Base-by-base conservation (phyloP, 64 coral and sea anemone genomes). In the Stichodactyla mertensii region DNA sequence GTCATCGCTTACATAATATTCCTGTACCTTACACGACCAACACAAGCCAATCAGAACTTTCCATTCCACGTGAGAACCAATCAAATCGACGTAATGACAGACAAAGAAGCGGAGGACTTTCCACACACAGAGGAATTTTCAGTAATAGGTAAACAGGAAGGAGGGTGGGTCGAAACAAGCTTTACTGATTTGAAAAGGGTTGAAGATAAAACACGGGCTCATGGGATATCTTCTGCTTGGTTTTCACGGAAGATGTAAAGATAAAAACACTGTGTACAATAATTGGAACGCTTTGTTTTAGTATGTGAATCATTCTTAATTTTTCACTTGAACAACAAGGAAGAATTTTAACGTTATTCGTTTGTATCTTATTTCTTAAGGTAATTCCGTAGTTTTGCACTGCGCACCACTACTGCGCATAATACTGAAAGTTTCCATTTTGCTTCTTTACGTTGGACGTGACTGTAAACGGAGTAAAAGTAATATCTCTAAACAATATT, bases 1-100 rank as follows among this genome's bases (percentile, higher is more conserved):
- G 14, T 84, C 23, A 10, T 96, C 1, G 94, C 91, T 1, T 96
- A 51, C 77, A 28, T 36, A 12, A 79, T 77, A 15, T 83, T 96
- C 84, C 85, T 96, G 0, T 85, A 26, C 18, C 74, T 96, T 6
- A 81, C 88, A 27, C 52, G 87, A 13, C 94, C 94, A 52, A 85
- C 66, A 8, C 59, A 53, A 83, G 90, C 83, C 8, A 86, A 92
- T 51, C 77, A 54, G 57, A 84, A 88, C 24, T 96, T 96, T 53
- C 94, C 94, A 12, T 90, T 92, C 74, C 88, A 90, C 74, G 36
- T 51, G 2, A 79, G 80, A 2, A 64, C 31, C 0, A 89, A 92
- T 19, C 87, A 93, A 85, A 77, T 96, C 10, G 87, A 87, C 1
- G 84, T 64, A 66, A 54, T 61, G 11, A 16, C 52, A 20, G 71